Percentiles rank a stretch among this genome's conserved stretches.
phyloP scores from a whole-genome alignment of 2,113 vertebrate genomes.

The Hystrix brachyura region DNA sequence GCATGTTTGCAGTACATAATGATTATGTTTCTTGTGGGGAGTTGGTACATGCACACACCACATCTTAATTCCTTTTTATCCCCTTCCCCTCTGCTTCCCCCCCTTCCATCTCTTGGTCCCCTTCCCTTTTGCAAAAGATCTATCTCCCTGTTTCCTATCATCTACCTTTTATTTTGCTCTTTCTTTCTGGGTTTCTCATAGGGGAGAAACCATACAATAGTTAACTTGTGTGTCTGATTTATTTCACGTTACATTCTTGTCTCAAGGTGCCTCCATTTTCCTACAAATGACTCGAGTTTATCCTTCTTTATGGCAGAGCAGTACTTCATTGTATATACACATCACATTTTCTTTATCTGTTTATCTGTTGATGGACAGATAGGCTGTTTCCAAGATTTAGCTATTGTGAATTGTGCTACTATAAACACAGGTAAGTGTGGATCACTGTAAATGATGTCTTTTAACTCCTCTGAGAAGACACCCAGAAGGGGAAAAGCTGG shows the following conservation, averaged over 20 bases:
- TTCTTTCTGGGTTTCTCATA: background rate
- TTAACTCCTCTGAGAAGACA: background rate
- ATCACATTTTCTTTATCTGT: background rate
- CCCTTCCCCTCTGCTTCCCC: background rate
- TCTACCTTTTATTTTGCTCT: background rate
- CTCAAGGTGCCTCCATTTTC: background rate
- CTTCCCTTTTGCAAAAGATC: background rate
- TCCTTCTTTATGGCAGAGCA: background rate
- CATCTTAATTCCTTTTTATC: background rate
- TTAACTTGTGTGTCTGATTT: background rate
- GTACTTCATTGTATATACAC: background rate
- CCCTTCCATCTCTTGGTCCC: background rate
- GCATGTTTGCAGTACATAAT: background rate
- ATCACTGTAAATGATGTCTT: background rate
- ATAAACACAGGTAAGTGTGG: background rate
- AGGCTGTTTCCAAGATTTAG: background rate
- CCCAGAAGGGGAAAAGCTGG: background rate
- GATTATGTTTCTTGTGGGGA: background rate
- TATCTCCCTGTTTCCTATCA: background rate
- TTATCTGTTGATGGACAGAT: too few relatives aligned
- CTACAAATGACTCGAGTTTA: background rate
- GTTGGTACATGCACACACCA: background rate
- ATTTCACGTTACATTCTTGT: background rate
- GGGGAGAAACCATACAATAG: background rate
- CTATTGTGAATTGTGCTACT: background rate